Conservation (phyloP, 1,140 invertebrate genomes). For the Latrodectus geometricus region DNA sequence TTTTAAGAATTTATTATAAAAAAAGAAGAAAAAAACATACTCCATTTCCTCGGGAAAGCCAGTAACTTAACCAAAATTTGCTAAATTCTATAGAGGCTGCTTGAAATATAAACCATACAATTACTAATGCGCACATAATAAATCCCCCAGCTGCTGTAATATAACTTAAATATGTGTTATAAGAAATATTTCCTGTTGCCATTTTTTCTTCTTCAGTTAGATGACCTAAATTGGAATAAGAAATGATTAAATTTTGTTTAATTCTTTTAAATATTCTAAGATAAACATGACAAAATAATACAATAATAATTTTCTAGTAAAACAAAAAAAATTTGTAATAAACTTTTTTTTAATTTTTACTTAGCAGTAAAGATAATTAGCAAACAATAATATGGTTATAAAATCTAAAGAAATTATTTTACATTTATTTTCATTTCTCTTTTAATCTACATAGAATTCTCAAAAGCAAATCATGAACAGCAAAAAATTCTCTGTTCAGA, state of each 20-base stretch:
- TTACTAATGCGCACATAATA: slow-evolving; percentile 70
- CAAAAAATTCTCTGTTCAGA: too few species aligned
- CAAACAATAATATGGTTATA: too few species aligned
- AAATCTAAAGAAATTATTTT: too few species aligned
- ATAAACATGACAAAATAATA: too few species aligned
- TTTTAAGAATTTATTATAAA: slow-evolving; percentile 58
- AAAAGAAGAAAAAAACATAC: slow-evolving; percentile 64
- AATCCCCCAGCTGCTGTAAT: slow-evolving; percentile 75
- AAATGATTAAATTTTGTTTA: background rate
- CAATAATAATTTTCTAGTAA: too few species aligned
- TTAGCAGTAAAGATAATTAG: too few species aligned
- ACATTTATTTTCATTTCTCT: too few species aligned
- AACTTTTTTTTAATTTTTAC: too few species aligned
- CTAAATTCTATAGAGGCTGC: slow-evolving; percentile 74
- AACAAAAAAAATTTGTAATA: too few species aligned
- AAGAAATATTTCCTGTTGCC: slow-evolving; percentile 70
- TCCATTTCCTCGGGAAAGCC: slow-evolving; percentile 74
- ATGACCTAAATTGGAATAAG: slow-evolving; percentile 59
- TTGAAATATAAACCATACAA: slow-evolving; percentile 74
- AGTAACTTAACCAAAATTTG: slow-evolving; percentile 78
- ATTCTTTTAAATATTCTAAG: background rate
- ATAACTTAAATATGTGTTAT: slow-evolving; percentile 72
- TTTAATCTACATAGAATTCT: too few species aligned
- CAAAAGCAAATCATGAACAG: too few species aligned
- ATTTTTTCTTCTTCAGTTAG: slow-evolving; percentile 71